These are phyloP conservation scores for Orius insidiosus DNA, from an alignment of 1,140 invertebrate species.

Conservation along the genomic window DNA sequence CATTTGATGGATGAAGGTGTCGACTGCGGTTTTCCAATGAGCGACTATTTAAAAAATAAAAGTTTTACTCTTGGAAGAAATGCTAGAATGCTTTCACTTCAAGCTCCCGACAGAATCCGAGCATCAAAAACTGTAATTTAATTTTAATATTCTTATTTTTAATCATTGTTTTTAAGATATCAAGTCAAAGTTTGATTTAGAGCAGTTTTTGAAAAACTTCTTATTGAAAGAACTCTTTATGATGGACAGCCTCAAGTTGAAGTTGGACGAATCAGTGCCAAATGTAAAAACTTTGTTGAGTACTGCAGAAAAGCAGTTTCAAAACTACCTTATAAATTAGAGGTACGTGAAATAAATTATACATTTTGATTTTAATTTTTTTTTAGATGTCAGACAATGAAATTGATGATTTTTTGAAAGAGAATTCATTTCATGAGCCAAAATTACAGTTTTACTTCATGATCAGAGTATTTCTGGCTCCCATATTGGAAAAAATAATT, in stretches of 20 bases:
- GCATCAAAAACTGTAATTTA: constrained; percentile 29
- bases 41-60: constrained; percentile 35
- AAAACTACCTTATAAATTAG: constrained; percentile 28
- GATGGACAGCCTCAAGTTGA: constrained; percentile 21
- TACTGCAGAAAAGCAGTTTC: constrained; percentile 44
- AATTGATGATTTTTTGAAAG: constrained; percentile 29
- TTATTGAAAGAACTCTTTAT: constrained; percentile 22
- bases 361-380: background rate
- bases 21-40: constrained; percentile 47
- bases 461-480: constrained; percentile 58
- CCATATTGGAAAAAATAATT: constrained; percentile 67
- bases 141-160: constrained; percentile 1
- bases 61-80: constrained; percentile 47
- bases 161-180: constrained; percentile 21
- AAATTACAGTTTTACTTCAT: constrained; percentile 66
- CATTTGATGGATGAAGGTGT: constrained; percentile 57
- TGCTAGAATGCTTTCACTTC: constrained; percentile 65
- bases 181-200: constrained; percentile 49
- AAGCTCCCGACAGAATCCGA: constrained; percentile 50
- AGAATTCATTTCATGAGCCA: constrained; percentile 32
- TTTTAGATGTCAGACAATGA: constrained; percentile 31
- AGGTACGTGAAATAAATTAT: constrained; percentile 21
- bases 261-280: constrained; percentile 31
- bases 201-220: constrained; percentile 49
- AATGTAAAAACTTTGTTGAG: constrained; percentile 38